Evolutionary conservation across 2,113 vertebrate species (phyloP), one percentile per base, ranked within the genome.

Genomic region (Oryzias celebensis): DNA sequence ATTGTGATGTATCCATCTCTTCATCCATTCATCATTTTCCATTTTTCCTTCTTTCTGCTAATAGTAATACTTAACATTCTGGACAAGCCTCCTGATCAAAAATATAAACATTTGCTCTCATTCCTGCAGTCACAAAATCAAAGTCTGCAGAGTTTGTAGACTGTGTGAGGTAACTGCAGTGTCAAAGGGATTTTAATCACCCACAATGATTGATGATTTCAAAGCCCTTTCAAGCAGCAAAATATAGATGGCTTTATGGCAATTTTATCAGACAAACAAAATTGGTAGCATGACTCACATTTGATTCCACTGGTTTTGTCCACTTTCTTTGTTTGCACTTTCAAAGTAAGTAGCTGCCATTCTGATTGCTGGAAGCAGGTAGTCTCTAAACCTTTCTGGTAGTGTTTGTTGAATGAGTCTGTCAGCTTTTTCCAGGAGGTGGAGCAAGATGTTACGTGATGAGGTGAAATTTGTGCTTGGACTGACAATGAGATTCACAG

Each of bases 201-300:
- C 2, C 3, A 7, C 45, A 47, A n/a, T 47, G n/a, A 16, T n/a
- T 7, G 14, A 5, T 46, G 6, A 15, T 16, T 46, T 46, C 17
- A 3, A 47, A n/a, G 14, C 3, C 14, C 23, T 14, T 50, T 68
- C 24, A 28, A 52, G 1, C 18, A 52, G 18, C 2, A 41, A 47
- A 22, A 41, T 42, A 31, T 8, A 31, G 31, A 31, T 7, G 7
- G 31, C 31, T 36, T 36, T 10, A 36, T 8, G 4, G 4, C 14
- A 20, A 43, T 4, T 61, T 3, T 43, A 5, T 14, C 50, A 18
- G 23, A 46, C 4, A 2, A 36, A 14, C 10, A 58, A 73, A 75
- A 48, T 28, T 6, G 36, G 1, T 2, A 51, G 24, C 14, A 73
- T 20, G 5, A 91, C 92, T 90, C 63, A 93, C 92, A 89, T 14